phyloP scores from a whole-genome alignment of 2,113 vertebrate species.

The Rhadina sibilatrix region DNA sequence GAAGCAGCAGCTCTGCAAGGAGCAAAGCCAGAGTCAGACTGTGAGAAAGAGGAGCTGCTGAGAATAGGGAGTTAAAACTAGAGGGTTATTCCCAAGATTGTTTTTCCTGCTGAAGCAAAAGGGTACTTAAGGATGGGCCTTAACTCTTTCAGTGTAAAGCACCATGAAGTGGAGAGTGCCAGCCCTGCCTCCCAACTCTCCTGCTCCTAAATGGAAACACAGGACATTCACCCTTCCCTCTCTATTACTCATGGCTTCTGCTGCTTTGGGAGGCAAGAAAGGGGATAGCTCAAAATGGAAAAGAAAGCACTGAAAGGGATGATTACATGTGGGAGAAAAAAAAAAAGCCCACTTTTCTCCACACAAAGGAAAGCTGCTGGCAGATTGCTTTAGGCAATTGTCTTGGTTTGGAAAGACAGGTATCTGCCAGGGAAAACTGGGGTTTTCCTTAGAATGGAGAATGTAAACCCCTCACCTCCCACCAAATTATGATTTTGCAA shows the following conservation, averaged over 20 bases:
- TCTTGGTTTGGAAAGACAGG: too few species aligned
- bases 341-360: constrained; percentile 2
- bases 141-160: not conserved
- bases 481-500: too few species aligned
- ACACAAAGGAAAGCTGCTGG: constrained; percentile 16
- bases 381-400: constrained; percentile 55
- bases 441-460: too few species aligned
- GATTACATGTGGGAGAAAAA: not conserved
- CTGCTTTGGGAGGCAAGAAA: not conserved
- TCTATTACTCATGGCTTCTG: not conserved
- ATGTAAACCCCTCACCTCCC: too few species aligned
- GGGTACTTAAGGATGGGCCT: not conserved
- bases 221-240: not conserved
- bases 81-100: not conserved
- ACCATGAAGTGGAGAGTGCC: not conserved
- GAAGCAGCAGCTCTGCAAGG: not conserved
- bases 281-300: not conserved
- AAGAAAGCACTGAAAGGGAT: not conserved
- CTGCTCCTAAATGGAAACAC: not conserved
- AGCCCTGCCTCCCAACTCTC: not conserved
- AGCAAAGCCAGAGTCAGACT: not conserved
- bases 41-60: not conserved
- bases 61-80: not conserved
- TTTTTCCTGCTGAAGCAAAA: not conserved
- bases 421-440: too few species aligned